Percentiles rank a stretch among this genome's conserved stretches.
Evolutionary conservation across 2,888 invertebrate species (phyloP).

Genomic region (Teleogryllus oceanicus): DNA sequence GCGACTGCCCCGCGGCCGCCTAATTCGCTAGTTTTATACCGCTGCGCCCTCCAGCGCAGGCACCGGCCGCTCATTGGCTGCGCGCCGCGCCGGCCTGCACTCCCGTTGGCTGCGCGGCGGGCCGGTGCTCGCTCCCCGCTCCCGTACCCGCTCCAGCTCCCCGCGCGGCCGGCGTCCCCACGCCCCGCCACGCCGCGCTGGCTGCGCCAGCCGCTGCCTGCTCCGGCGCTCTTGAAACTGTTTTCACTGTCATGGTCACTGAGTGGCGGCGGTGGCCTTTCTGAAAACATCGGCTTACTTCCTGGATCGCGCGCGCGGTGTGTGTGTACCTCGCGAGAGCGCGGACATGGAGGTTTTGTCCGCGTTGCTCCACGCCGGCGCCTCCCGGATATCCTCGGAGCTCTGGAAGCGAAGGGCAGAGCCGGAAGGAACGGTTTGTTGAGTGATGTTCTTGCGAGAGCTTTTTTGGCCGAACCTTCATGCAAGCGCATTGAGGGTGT

Average conservation of each 20-base stretch:
- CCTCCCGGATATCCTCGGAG: too few species aligned
- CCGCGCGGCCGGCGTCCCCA: background rate
- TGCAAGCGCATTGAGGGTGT: too few species aligned
- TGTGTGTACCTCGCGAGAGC: background rate
- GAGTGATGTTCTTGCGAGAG: too few species aligned
- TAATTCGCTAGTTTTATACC: slow-evolving; percentile 18
- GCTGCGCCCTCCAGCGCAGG: background rate
- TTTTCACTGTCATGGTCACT: slow-evolving; percentile 34
- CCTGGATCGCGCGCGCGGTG: background rate
- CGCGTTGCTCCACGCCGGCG: too few species aligned
- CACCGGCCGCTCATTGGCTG: background rate
- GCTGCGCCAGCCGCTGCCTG: background rate
- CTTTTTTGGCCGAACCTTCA: too few species aligned
- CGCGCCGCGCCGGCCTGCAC: background rate
- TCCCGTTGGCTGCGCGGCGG: slow-evolving; percentile 9
- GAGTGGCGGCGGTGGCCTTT: slow-evolving; percentile 23
- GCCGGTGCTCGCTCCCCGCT: background rate
- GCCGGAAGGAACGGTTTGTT: too few species aligned
- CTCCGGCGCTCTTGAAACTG: slow-evolving; percentile 23
- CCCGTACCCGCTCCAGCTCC: background rate
- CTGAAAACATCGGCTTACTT: slow-evolving; percentile 22
- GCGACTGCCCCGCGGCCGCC: slow-evolving; percentile 1
- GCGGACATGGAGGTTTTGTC: too few species aligned
- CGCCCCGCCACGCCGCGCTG: background rate
- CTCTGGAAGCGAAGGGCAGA: too few species aligned